Base-by-base conservation (phyloP, 2,113 vertebrate genomes). In the Atherinomorus stipes region DNA sequence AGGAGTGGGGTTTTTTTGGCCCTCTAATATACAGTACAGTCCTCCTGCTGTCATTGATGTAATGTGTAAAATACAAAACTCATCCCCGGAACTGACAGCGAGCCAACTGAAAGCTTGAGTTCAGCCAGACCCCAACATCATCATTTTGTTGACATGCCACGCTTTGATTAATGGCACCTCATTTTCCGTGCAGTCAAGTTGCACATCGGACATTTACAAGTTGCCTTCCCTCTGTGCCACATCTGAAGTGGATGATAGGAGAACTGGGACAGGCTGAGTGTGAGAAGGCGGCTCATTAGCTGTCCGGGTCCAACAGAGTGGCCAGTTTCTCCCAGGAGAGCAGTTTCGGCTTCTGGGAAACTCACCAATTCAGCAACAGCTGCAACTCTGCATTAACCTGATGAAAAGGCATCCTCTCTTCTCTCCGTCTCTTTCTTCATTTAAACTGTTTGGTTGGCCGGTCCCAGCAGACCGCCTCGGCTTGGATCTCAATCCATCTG, bases 261-360 rank as follows among this genome's bases (percentile, higher is more conserved):
- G 72, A 75, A 64, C 63, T 38, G 85, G 70, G 53, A 66, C 28
- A 13, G 59, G 25, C 37, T 5, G 64, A 76, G 72, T 85, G 86
- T 91, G 90, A 90, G 89, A 90, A 88, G 75, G 45, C 72, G 53
- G 74, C 88, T 92, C 90, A 85, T 89, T 90, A 91, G 86, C 78
- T 72, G 65, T 68, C 63, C 50, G 19, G 59, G 74, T 57, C 74
- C 85, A 76, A 74, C 77, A 85, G 60, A 90, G 75, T 75, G 86
- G 74, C 79, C 80, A 42, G 52, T 74, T 64, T 77, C 71, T 89
- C 91, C 80, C 92, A 54, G 26, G 86, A 82, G 88, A 88, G 51
- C 49, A 1, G 49, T 83, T 81, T 63, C 64, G 65, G 83, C 44
- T 89, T 87, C 86, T 94, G 93, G 93, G 93, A 94, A 93, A 93